Evolutionary conservation across 1,140 invertebrate genomes (phyloP).

Genomic region (Phymorhynchus buccinoides): DNA sequence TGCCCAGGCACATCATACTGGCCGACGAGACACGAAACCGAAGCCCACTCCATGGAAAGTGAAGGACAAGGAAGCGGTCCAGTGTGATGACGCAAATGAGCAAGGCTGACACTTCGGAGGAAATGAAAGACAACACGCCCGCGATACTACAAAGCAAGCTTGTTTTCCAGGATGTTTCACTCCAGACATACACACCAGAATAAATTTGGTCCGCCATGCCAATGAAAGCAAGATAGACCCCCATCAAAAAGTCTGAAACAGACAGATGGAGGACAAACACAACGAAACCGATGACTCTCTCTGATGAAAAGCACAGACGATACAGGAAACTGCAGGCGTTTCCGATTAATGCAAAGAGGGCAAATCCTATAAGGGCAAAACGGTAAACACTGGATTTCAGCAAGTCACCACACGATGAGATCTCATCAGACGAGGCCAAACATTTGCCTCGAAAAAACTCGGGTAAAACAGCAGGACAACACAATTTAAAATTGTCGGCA

Average conservation of each 20-base stretch:
- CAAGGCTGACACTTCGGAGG: slow-evolving; percentile 60
- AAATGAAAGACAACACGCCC: slow-evolving; percentile 58
- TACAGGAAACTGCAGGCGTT: slow-evolving; percentile 52
- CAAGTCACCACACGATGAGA: slow-evolving; percentile 56
- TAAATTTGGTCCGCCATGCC: slow-evolving; percentile 55
- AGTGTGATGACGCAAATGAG: no score
- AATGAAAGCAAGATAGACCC: slow-evolving; percentile 63
- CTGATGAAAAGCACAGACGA: slow-evolving; percentile 38
- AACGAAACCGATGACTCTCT: slow-evolving; percentile 19
- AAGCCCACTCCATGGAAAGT: no score
- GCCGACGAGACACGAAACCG: no score
- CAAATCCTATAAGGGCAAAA: slow-evolving; percentile 49
- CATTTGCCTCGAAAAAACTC: slow-evolving; percentile 35
- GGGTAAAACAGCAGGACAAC: slow-evolving; percentile 41
- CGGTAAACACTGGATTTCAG: slow-evolving; percentile 41
- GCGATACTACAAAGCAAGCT: slow-evolving; percentile 56
- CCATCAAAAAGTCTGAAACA: slow-evolving; percentile 63
- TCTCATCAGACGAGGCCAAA: slow-evolving; percentile 43
- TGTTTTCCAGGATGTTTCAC: slow-evolving; percentile 53
- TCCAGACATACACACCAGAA: slow-evolving; percentile 53
- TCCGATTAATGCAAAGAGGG: slow-evolving; percentile 46
- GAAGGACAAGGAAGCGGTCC: no score
- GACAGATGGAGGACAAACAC: slow-evolving; percentile 54
- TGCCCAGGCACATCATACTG: no score
- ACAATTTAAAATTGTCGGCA: slow-evolving; percentile 48